Base-by-base conservation (phyloP, 2,888 invertebrate species). In the Calameuta filiformis region DNA sequence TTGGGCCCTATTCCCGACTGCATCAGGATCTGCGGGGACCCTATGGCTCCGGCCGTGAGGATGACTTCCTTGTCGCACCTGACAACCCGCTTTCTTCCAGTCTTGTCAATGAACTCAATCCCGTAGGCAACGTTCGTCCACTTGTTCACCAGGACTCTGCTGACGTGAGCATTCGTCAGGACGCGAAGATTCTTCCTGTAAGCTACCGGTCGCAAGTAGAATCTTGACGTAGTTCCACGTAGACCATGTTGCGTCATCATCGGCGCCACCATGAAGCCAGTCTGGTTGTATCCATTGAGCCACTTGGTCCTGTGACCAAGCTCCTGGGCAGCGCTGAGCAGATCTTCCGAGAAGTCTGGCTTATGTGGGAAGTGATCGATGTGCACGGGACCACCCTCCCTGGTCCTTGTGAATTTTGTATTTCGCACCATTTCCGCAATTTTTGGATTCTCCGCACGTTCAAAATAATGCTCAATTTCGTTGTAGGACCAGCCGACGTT, bases 401-500 rank as follows among this genome's bases (percentile, higher is more conserved):
- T 81, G 0, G 80, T 79, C 2, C 77, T 81, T 30, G 83, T 77
- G n/a, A 80, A 85, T 6, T 80, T 40, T 0, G 73, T 77, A 4
- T 85, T 79, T 12, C 88, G 85, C 0, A 88, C 78, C 80, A 91
- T 87, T 15, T 78, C 76, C 0, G 85, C 84, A 4, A 82, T 78
- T 0, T 81, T 69, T 0, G 91, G 90, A 37, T 94, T 92, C 86
- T 94, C 93, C 0, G 93, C 93, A 73, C 93, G 93, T 76, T 93
- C 93, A 73, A 93, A 93, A 83, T 93, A 94, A 31, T 92, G 87
- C 12, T 85, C 81, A 4, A 94, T 89, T 11, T 93, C 91, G 35
- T 92, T 87, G 88, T 94, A 94, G 11, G 93, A 92, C 94, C 94
- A 94, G 6, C 93, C 93, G 0, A 81, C 73, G 80, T 94, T 94